phyloP scores from a whole-genome alignment of 2,888 invertebrate species.

The Xylocampa areola region DNA sequence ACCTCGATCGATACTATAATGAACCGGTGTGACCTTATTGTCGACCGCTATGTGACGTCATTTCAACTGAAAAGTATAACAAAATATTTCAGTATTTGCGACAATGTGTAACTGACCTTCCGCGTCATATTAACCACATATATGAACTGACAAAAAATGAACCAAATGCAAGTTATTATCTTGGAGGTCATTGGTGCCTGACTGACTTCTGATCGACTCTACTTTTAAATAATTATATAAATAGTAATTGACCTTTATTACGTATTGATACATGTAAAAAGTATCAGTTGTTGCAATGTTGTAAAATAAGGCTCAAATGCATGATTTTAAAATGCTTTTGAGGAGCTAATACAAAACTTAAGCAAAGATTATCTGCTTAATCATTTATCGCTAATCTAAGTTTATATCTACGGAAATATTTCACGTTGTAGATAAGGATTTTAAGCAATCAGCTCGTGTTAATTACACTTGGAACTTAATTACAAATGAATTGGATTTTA shows the following conservation, averaged over 20 bases:
- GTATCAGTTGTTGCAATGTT: neutral
- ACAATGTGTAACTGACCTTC: constrained; percentile 25
- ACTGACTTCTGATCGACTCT: constrained; percentile 22
- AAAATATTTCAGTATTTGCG: constrained; percentile 16
- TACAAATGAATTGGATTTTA: constrained; percentile 14
- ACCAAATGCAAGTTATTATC: constrained; percentile 43
- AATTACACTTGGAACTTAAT: constrained; percentile 7
- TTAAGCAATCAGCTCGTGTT: neutral
- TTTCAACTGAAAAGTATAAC: constrained; percentile 43
- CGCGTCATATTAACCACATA: constrained; percentile 5
- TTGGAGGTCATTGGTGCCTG: constrained; percentile 35
- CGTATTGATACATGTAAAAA: no score
- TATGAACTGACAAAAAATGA: constrained; percentile 21
- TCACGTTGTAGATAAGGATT: neutral
- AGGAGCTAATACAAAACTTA: neutral
- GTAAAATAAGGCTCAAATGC: no score
- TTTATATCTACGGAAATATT: constrained; percentile 1
- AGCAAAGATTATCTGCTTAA: neutral
- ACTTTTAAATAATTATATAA: constrained; percentile 6
- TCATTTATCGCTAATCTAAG: neutral
- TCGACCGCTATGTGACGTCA: constrained; percentile 40
- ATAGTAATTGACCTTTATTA: constrained; percentile 21
- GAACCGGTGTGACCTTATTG: constrained; percentile 48
- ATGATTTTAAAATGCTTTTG: neutral
- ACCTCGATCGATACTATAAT: constrained; percentile 47